phyloP scores from a whole-genome alignment of 2,797 vertebrate genomes.

The Arrhamphus sclerolepis region DNA sequence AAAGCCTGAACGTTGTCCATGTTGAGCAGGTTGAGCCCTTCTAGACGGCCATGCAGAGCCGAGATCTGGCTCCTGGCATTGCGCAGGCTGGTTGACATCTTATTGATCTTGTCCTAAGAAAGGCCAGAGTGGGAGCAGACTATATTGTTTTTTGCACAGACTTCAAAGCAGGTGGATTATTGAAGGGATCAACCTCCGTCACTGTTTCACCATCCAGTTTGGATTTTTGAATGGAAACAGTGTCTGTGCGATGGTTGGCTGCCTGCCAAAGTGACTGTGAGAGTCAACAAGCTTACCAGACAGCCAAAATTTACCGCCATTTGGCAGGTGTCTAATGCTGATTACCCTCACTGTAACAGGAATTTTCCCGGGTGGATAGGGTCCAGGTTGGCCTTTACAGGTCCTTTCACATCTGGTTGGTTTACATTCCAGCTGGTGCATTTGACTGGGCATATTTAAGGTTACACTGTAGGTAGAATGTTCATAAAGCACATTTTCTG shows the following conservation, averaged over 20 bases:
- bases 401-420: slow-evolving; percentile 51
- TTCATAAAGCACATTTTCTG: slow-evolving; percentile 29
- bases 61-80: slow-evolving; percentile 88
- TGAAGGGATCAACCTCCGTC: slow-evolving; percentile 35
- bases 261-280: slow-evolving; percentile 52
- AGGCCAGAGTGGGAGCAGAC: slow-evolving; percentile 11
- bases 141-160: slow-evolving; percentile 44
- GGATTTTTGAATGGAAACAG: slow-evolving; percentile 49
- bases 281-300: slow-evolving; percentile 51
- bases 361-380: slow-evolving; percentile 54
- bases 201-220: slow-evolving; percentile 48
- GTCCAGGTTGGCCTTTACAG: slow-evolving; percentile 56
- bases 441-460: slow-evolving; percentile 38
- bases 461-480: slow-evolving; percentile 6
- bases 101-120: slow-evolving; percentile 85
- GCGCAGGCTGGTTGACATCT: slow-evolving; percentile 88
- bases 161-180: slow-evolving; percentile 68
- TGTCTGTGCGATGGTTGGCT: slow-evolving; percentile 42
- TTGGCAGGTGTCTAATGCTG: slow-evolving; percentile 42
- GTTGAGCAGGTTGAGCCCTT: slow-evolving; percentile 86
- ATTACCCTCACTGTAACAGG: slow-evolving; percentile 54
- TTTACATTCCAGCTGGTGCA: slow-evolving; percentile 53
- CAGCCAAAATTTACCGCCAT: slow-evolving; percentile 42
- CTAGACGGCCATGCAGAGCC: slow-evolving; percentile 85
- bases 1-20: slow-evolving; percentile 89